Percentiles rank a stretch among this genome's conserved stretches.
These are phyloP conservation scores for Andrena bicolor DNA, from an alignment of 2,888 invertebrate species.

Conservation along the genomic window DNA sequence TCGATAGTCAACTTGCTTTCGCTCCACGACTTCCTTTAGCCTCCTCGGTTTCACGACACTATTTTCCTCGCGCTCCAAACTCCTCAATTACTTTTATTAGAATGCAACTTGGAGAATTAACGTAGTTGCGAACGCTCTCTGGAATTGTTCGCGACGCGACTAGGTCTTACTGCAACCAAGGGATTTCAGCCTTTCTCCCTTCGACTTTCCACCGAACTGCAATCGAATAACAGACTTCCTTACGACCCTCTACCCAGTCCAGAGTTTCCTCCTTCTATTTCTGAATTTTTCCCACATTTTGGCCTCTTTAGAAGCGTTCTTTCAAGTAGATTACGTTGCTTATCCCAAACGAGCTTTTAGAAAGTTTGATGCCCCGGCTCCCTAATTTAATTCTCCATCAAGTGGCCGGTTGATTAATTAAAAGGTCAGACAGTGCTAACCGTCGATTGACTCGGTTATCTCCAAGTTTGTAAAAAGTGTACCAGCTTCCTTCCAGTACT, in stretches of 20 bases:
- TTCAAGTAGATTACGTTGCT: background rate
- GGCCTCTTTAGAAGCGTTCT: background rate
- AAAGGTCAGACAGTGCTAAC: background rate
- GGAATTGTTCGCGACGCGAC: conserved; percentile 59
- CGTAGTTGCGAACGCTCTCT: conserved; percentile 63
- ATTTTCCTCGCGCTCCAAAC: conserved; percentile 77
- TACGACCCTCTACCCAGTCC: background rate
- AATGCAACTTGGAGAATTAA: conserved; percentile 78
- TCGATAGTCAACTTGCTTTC: conserved; percentile 44
- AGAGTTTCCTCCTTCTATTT: conserved; percentile 5
- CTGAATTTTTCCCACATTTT: background rate
- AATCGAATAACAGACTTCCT: conserved; percentile 28
- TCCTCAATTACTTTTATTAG: conserved; percentile 81
- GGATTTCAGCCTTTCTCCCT: conserved; percentile 2
- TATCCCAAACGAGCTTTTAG: background rate
- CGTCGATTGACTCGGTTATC: background rate
- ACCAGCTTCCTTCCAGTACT: background rate
- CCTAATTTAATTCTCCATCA: too few relatives aligned
- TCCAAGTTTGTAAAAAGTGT: background rate
- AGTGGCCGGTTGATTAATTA: too few relatives aligned
- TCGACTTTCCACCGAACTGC: conserved; percentile 14
- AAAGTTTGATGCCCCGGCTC: background rate
- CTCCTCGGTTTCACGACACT: conserved; percentile 76
- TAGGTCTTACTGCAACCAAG: conserved; percentile 6
- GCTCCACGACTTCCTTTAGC: background rate